Percentiles rank a stretch among this genome's conserved stretches.
Conservation (phyloP, 2,797 vertebrate species). For the Lagocephalus sceleratus region DNA sequence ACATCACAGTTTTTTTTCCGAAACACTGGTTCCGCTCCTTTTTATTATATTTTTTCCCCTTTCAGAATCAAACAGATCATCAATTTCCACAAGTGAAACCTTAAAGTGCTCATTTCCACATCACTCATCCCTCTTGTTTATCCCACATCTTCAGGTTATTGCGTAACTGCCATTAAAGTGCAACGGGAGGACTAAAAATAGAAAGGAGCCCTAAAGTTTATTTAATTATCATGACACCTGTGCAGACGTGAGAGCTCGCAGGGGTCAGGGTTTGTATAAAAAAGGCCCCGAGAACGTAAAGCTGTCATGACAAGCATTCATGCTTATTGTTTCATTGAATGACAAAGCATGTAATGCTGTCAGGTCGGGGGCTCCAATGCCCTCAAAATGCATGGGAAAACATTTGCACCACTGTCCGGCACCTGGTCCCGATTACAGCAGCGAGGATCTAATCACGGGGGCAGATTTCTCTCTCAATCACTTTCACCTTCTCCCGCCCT, state of each 20-base stretch:
- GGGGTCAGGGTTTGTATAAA: slow-evolving; percentile 41
- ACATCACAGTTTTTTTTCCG: slow-evolving; percentile 37
- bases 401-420: slow-evolving; percentile 63
- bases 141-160: slow-evolving; percentile 19
- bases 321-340: slow-evolving; percentile 74
- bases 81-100: slow-evolving; percentile 18
- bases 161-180: slow-evolving; percentile 11
- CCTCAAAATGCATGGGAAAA: slow-evolving; percentile 74
- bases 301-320: slow-evolving; percentile 54
- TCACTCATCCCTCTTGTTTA: background rate
- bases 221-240: background rate
- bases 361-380: slow-evolving; percentile 60
- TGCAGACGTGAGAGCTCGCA: slow-evolving; percentile 5
- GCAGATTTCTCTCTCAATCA: slow-evolving; percentile 49
- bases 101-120: slow-evolving; percentile 6
- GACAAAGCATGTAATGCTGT: slow-evolving; percentile 78
- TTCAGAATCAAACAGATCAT: slow-evolving; percentile 23
- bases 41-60: slow-evolving; percentile 15
- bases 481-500: slow-evolving; percentile 23
- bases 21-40: slow-evolving; percentile 9
- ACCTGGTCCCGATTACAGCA: slow-evolving; percentile 75
- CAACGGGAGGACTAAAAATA: background rate
- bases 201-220: slow-evolving; percentile 2
- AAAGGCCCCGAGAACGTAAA: slow-evolving; percentile 54
- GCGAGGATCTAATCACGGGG: slow-evolving; percentile 61